phyloP scores from a whole-genome alignment of 2,113 vertebrate genomes.

The Diadophis punctatus region DNA sequence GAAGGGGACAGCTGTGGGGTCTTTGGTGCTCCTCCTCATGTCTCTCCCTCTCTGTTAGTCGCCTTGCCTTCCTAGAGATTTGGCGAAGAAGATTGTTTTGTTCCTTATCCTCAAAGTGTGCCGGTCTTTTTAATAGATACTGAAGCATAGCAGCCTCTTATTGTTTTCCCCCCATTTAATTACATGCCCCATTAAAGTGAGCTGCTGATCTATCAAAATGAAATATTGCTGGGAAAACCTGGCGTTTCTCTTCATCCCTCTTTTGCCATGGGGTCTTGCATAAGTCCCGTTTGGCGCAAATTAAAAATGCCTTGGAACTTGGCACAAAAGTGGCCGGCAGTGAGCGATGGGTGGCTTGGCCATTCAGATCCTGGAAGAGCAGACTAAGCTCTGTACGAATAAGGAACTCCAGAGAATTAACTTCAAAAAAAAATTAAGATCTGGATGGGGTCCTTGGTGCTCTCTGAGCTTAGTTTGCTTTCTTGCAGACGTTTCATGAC shows the following conservation, averaged over 20 bases:
- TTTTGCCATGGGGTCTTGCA: background rate
- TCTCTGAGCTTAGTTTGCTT: too few relatives aligned
- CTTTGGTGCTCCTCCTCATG: background rate
- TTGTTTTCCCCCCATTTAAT: constrained; percentile 3
- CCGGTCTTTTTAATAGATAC: constrained; percentile 5
- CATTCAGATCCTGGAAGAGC: background rate
- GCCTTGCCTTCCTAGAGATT: background rate
- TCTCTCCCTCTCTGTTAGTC: background rate
- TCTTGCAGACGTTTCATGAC: too few relatives aligned
- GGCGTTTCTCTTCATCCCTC: background rate
- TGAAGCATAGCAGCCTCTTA: background rate
- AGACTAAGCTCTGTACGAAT: background rate
- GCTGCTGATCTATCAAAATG: background rate
- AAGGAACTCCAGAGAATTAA: background rate
- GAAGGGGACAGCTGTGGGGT: too few relatives aligned
- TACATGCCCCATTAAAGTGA: background rate
- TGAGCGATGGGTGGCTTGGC: background rate
- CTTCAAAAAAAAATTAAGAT: background rate
- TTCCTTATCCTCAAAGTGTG: background rate
- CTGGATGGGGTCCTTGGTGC: too few relatives aligned
- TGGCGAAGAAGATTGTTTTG: background rate
- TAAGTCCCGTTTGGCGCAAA: background rate
- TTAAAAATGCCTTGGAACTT: background rate
- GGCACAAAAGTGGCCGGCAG: background rate
- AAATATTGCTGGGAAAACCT: background rate